Conservation (phyloP, 1,140 invertebrate species). For the Steinernema khuongi region DNA sequence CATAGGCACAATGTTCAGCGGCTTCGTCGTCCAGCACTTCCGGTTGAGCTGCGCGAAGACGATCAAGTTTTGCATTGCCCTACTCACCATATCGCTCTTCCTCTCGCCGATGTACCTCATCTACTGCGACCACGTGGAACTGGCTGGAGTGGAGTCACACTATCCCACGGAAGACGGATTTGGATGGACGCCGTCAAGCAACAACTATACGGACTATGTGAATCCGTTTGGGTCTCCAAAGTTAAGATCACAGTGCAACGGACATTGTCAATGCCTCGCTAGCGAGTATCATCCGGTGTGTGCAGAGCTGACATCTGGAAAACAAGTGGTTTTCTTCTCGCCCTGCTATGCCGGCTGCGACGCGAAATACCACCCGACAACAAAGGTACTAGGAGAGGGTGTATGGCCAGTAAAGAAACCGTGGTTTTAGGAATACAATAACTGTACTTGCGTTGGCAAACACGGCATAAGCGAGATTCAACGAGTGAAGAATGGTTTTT, state of each 20-base stretch:
- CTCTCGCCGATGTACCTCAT: slow-evolving; percentile 58
- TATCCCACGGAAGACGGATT: slow-evolving; percentile 50
- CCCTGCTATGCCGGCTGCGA: slow-evolving; percentile 56
- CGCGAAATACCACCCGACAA: slow-evolving; percentile 38
- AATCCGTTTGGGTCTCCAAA: slow-evolving; percentile 10
- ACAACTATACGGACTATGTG: background rate
- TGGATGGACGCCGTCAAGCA: background rate
- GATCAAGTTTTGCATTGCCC: slow-evolving; percentile 52
- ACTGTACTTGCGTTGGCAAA: slow-evolving; percentile 52
- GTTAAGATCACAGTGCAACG: slow-evolving; percentile 47
- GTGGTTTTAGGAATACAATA: slow-evolving; percentile 44
- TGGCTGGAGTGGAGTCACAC: slow-evolving; percentile 51
- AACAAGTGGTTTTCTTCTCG: slow-evolving; percentile 55
- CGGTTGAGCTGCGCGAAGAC: slow-evolving; percentile 52
- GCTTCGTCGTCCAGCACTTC: slow-evolving; percentile 55
- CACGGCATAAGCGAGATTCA: slow-evolving; percentile 43
- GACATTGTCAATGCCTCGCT: slow-evolving; percentile 40
- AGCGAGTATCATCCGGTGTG: slow-evolving; percentile 57
- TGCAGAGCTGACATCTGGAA: slow-evolving; percentile 51
- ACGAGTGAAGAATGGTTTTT: slow-evolving; percentile 55
- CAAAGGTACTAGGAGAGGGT: slow-evolving; percentile 33
- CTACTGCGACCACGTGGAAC: slow-evolving; percentile 55
- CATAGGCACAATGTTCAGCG: slow-evolving; percentile 56
- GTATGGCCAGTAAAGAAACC: background rate
- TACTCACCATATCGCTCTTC: slow-evolving; percentile 50